phyloP scores from a whole-genome alignment of 2,888 invertebrate species.

The Tortrix viridana region DNA sequence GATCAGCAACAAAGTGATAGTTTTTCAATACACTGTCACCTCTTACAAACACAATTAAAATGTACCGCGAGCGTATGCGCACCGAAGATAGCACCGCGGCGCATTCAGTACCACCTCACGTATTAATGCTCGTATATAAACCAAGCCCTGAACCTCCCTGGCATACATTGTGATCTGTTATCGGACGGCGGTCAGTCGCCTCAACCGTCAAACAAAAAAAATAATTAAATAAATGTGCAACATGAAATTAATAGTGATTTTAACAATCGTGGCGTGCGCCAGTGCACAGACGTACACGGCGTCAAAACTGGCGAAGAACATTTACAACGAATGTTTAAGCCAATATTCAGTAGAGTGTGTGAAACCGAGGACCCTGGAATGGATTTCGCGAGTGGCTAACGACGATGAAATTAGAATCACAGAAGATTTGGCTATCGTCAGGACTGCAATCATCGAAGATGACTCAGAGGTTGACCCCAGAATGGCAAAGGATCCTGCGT shows the following conservation, averaged over 20 bases:
- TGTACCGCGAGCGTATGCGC: conserved; percentile 61
- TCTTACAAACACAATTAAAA: conserved; percentile 66
- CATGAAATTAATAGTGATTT: conserved; percentile 76
- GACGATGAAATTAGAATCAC: conserved; percentile 90
- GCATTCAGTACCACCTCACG: conserved; percentile 77
- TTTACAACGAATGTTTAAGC: conserved; percentile 87
- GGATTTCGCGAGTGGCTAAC: conserved; percentile 87
- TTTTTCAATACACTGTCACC: conserved; percentile 69
- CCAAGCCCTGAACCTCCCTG: conserved; percentile 76
- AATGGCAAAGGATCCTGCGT: conserved; percentile 80
- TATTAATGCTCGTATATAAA: conserved; percentile 85
- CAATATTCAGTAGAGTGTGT: conserved; percentile 89
- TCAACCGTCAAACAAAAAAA: conserved; percentile 64
- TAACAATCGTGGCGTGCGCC: conserved; percentile 65
- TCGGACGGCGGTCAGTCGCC: conserved; percentile 74
- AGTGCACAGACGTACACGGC: conserved; percentile 82
- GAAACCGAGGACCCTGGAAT: conserved; percentile 90
- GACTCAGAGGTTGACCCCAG: conserved; percentile 70
- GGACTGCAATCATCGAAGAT: conserved; percentile 80
- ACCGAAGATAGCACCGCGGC: conserved; percentile 63
- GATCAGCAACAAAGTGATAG: conserved; percentile 61
- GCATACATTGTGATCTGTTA: conserved; percentile 78
- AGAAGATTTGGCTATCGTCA: conserved; percentile 89
- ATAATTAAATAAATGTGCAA: conserved; percentile 62
- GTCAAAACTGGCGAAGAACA: conserved; percentile 85